Evolutionary conservation across 2,113 vertebrate genomes (phyloP), one percentile per base, ranked within the genome.

Genomic region (Otus sunia): DNA sequence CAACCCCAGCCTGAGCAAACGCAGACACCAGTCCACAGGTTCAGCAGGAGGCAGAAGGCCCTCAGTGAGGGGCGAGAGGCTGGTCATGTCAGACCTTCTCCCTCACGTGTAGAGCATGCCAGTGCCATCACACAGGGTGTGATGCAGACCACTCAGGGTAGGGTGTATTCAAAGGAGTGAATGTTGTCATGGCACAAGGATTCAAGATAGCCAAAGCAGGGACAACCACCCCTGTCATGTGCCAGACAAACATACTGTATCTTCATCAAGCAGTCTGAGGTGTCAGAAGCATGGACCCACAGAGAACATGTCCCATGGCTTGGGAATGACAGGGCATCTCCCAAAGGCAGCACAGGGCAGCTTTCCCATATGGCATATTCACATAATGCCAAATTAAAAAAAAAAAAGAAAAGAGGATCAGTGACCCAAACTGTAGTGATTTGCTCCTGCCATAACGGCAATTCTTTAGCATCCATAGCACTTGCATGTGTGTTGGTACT

Each of bases 31-130:
- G 8, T 23, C 15, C 4, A 1, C 10, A 34, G 18, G 20, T 64
- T 32, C 67, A 72, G 37, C 37, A 49, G 34, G 34, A 84, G 21
- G 41, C 30, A 80, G 66, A 56, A 87, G 41, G 21, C 58, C 8
- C 9, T 58, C 34, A 21, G 14, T n/a, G 67, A 62, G 22, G 30
- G 13, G 13, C 1, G 3, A 80, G 56, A 14, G 36, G n/a, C 17
- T 39, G 56, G 11, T 32, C 1, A 0, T 43, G 30, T 13, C 78
- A 67, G 58, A 55, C 11, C 68, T 1, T 0, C 18, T 68, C 9
- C 16, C 25, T 32, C 9, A 10, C 7, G 21, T 2, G 0, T 22
- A 47, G 36, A 76, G 8, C 30, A 29, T 0, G 0, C 15, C 69
- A 49, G 58, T 63, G 83, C 27, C 74, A 63, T 10, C 59, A 45